A percentile compares a stretch with the other conserved stretches of the same genome.
These are phyloP conservation scores for Nerophis ophidion DNA, from an alignment of 2,113 vertebrate species.

Conservation along the genomic window DNA sequence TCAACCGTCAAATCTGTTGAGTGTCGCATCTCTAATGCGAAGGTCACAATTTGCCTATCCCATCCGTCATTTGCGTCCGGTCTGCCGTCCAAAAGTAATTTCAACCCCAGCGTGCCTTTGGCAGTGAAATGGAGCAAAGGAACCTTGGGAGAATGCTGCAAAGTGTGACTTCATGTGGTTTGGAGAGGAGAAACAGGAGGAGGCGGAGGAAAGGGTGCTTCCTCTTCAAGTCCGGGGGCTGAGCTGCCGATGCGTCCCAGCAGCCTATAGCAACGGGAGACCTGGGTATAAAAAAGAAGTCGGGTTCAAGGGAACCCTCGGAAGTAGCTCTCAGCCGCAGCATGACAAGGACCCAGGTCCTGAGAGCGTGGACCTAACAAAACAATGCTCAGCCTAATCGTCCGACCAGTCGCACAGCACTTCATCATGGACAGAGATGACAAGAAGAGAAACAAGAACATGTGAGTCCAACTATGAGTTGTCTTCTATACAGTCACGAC, in stretches of 20 bases:
- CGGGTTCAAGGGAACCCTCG: slow-evolving; percentile 45
- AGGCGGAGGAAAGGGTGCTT: slow-evolving; percentile 61
- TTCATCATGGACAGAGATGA: slow-evolving; percentile 73
- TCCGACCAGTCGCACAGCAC: slow-evolving; percentile 57
- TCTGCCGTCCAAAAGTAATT: slow-evolving; percentile 37
- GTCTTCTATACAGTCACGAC: background rate
- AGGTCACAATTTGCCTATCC: slow-evolving; percentile 56
- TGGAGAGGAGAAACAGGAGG: slow-evolving; percentile 42
- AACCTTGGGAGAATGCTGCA: slow-evolving; percentile 25
- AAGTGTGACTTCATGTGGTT: slow-evolving; percentile 41
- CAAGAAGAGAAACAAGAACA: slow-evolving; percentile 70
- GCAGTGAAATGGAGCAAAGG: background rate
- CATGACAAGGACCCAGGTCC: slow-evolving; percentile 65
- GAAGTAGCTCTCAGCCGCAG: slow-evolving; percentile 54
- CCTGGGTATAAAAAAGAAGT: slow-evolving; percentile 52
- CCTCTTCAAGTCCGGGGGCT: slow-evolving; percentile 53
- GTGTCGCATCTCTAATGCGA: no score
- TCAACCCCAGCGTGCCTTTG: slow-evolving; percentile 30
- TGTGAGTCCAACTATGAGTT: slow-evolving; percentile 61
- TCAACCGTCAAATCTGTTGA: no score
- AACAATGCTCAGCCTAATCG: slow-evolving; percentile 73
- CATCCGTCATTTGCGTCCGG: slow-evolving; percentile 58
- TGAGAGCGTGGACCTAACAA: slow-evolving; percentile 53
- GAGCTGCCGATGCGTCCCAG: slow-evolving; percentile 56
- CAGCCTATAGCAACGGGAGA: slow-evolving; percentile 45